Percentiles rank a stretch among this genome's conserved stretches.
Evolutionary conservation across 2,797 vertebrate genomes (phyloP).

Genomic region (Vespertilio murinus): DNA sequence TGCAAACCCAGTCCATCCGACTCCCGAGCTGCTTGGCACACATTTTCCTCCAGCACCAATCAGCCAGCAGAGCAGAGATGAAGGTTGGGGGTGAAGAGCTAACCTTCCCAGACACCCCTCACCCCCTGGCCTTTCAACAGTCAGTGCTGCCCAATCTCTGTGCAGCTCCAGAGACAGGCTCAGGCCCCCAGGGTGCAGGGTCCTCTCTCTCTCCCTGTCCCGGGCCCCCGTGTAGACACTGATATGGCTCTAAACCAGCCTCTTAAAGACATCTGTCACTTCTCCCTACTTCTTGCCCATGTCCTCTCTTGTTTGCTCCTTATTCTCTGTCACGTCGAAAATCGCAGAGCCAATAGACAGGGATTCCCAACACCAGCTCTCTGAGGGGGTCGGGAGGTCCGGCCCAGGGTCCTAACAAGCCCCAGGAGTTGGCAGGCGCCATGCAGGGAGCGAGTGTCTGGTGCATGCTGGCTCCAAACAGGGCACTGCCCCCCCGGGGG

Average conservation of each 20-base stretch:
- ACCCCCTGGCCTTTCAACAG: rapidly evolving
- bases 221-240: neutral
- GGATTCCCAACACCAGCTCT: neutral
- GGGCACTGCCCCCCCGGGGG: neutral
- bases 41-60: neutral
- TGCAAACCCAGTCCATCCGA: neutral
- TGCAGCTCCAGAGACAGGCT: neutral
- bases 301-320: neutral
- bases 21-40: neutral
- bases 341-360: neutral
- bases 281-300: neutral
- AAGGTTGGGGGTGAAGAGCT: neutral
- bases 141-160: neutral
- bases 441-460: neutral
- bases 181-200: neutral
- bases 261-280: neutral
- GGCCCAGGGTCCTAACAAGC: neutral
- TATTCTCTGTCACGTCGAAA: neutral
- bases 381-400: neutral
- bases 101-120: rapidly evolving
- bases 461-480: neutral
- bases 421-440: rapidly evolving
- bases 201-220: too few relatives aligned
- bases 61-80: neutral
- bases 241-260: neutral